Evolutionary conservation across 30 jellyfish, hydroid and myxozoan genomes (phyloP).

Genomic region (Hydractinia echinata): DNA sequence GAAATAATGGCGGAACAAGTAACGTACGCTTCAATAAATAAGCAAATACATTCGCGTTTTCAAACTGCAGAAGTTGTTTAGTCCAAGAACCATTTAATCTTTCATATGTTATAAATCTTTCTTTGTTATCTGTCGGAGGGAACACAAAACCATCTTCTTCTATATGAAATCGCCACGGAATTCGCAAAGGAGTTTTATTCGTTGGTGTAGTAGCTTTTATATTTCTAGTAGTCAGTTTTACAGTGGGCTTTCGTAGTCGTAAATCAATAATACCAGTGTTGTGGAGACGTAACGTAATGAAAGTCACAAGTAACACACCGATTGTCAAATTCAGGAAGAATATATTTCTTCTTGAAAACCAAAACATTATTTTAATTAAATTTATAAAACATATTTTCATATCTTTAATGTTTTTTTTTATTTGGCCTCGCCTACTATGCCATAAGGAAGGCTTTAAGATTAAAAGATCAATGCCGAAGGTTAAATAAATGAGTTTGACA

Average conservation of each 20-base stretch:
- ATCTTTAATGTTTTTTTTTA: no score
- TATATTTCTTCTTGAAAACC: not conserved
- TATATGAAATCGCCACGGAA: slow-evolving; percentile 84
- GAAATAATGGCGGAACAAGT: slow-evolving; percentile 69
- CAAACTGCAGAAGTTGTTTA: slow-evolving; percentile 71
- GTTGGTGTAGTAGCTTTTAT: slow-evolving; percentile 18
- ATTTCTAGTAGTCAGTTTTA: not conserved
- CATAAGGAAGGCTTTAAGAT: no score
- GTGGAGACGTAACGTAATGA: not conserved
- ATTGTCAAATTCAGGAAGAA: not conserved
- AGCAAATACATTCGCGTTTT: slow-evolving; percentile 78
- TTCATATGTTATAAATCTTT: slow-evolving; percentile 42
- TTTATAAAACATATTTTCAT: no score
- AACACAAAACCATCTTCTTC: slow-evolving; percentile 87
- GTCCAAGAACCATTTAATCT: slow-evolving; percentile 55
- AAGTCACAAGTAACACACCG: not conserved
- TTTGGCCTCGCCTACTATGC: no score
- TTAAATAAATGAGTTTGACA: no score
- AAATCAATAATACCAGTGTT: slow-evolving; percentile 19
- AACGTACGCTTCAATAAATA: slow-evolving; percentile 55
- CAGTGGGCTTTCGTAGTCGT: not conserved
- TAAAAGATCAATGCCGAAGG: no score
- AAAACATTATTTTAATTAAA: no score
- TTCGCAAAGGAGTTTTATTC: slow-evolving; percentile 30
- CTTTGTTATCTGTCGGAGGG: slow-evolving; percentile 13